phyloP scores from a whole-genome alignment of 2,888 invertebrate genomes.

The Lymantria dispar region DNA sequence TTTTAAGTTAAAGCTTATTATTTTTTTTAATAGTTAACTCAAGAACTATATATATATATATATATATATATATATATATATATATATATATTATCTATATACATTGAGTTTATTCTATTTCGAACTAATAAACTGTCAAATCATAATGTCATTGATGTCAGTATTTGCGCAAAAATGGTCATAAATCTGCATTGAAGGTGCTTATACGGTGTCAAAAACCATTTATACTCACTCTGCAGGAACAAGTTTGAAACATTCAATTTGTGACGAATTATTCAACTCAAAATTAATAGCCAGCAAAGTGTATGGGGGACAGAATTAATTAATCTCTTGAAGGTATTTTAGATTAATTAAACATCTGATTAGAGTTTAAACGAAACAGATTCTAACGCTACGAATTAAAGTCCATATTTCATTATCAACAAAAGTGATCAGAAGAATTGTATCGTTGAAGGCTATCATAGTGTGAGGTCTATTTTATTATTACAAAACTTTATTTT shows the following conservation, averaged over 20 bases:
- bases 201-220: constrained; percentile 47
- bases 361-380: constrained; percentile 16
- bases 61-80: constrained; percentile 46
- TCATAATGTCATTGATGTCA: constrained; percentile 45
- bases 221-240: constrained; percentile 36
- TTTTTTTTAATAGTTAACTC: constrained; percentile 18
- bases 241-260: constrained; percentile 66
- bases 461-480: constrained; percentile 65
- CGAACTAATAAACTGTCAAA: no score
- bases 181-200: constrained; percentile 60
- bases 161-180: constrained; percentile 49
- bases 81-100: constrained; percentile 42
- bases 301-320: constrained; percentile 70
- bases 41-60: constrained; percentile 41
- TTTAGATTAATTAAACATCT: constrained; percentile 64
- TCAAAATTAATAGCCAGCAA: constrained; percentile 70
- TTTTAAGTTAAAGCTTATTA: not conserved
- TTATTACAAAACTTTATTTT: constrained; percentile 46
- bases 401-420: constrained; percentile 27
- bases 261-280: constrained; percentile 64
- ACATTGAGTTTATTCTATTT: constrained; percentile 5
- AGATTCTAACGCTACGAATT: constrained; percentile 15
- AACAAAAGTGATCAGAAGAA: constrained; percentile 17
- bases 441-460: constrained; percentile 51
- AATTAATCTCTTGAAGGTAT: constrained; percentile 73